Evolutionary conservation across 2,797 vertebrate genomes (phyloP), one percentile per base, ranked within the genome.

Genomic region (Sebastes steindachneri): DNA sequence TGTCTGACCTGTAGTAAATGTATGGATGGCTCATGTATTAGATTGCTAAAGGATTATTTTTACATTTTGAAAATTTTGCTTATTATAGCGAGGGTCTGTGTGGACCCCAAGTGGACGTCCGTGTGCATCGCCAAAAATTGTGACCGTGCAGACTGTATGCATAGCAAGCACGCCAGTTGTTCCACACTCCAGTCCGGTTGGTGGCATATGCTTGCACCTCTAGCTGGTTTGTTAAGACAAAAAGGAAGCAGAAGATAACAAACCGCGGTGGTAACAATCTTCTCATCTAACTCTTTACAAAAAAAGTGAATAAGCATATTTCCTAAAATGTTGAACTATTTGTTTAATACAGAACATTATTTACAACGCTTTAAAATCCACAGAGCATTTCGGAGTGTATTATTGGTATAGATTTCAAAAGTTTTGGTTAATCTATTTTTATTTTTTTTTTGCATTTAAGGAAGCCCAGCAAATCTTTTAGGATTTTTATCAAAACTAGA

Each of bases 131-230:
- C 14, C 6, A 45, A 45, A 41, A 45, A 45, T 15, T 41, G 37
- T 41, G 37, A 41, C 37, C 0, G 2, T 41, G 37, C 37, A 41
- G 0, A 14, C 37, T 41, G 12, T 41, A 41, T 2, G 1, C 37
- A 37, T 37, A 37, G 37, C 37, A 37, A 37, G 37, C 37, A 37
- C 37, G 37, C 37, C 37, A 37, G 12, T 15, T 6, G 37, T 41
- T 41, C 37, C 37, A 41, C 37, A 41, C 37, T 41, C 37, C 37
- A 35, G 35, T 37, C 11, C 11, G 0, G 35, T 37, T 37, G 35
- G 35, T 37, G 11, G 35, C 35, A 37, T 37, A 37, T 37, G 35
- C 35, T 37, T 37, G 35, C 35, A 37, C 2, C 35, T 37, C 35
- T 37, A 14, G 4, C 11, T 37, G 35, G 11, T 37, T 37, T 14